Evolutionary conservation across 2,888 invertebrate genomes (phyloP).

Genomic region (Netelia virgata): DNA sequence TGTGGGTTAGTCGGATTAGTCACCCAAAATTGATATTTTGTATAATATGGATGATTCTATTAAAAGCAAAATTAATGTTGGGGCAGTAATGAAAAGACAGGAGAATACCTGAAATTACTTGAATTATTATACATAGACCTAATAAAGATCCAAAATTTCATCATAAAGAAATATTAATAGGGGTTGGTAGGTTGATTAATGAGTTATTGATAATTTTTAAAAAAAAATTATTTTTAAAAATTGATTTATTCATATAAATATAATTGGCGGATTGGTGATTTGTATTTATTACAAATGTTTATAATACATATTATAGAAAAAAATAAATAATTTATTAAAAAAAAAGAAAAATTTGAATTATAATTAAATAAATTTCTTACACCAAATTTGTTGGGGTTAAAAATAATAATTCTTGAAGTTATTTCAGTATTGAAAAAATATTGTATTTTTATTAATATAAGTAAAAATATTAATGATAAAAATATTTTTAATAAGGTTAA

Average conservation of each 20-base stretch:
- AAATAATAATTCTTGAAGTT: no score
- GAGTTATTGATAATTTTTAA: slow-evolving; percentile 87
- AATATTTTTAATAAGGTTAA: no score
- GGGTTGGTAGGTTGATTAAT: slow-evolving; percentile 87
- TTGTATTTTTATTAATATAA: no score
- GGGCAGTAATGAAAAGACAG: slow-evolving; percentile 90
- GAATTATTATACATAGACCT: slow-evolving; percentile 88
- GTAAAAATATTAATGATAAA: no score
- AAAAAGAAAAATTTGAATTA: no score
- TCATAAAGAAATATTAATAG: slow-evolving; percentile 87
- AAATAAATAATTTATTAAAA: no score
- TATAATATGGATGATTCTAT: slow-evolving; percentile 89
- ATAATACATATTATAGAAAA: no score
- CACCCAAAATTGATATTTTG: slow-evolving; percentile 90
- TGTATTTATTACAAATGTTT: no score
- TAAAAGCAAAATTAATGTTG: slow-evolving; percentile 88
- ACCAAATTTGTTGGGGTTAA: no score
- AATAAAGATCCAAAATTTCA: slow-evolving; percentile 91
- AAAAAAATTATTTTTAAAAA: slow-evolving; percentile 74
- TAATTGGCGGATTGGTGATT: no score
- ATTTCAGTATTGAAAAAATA: no score
- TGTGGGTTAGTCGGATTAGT: slow-evolving; percentile 88
- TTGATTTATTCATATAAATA: slow-evolving; percentile 73
- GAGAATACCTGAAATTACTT: slow-evolving; percentile 90
- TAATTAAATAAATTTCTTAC: no score